Evolutionary conservation across 2,888 invertebrate genomes (phyloP).

Genomic region (Trisateles emortualis): DNA sequence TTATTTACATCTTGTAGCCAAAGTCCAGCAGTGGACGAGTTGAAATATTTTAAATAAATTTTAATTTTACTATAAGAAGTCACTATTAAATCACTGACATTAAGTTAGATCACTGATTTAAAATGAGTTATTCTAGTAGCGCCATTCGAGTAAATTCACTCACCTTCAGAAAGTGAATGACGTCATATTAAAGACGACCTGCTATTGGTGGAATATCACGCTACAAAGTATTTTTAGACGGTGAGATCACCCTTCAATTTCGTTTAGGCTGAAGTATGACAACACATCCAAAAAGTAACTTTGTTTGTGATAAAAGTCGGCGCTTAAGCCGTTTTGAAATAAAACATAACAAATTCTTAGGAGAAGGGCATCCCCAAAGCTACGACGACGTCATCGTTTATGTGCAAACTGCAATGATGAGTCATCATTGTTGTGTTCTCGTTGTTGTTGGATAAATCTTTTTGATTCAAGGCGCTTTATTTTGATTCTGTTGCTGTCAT

Average conservation of each 20-base stretch:
- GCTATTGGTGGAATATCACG: slow-evolving; percentile 80
- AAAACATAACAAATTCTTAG: slow-evolving; percentile 62
- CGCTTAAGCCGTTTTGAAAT: slow-evolving; percentile 69
- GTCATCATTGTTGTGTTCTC: slow-evolving; percentile 81
- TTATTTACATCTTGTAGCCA: too few relatives aligned
- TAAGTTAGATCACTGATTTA: neutral
- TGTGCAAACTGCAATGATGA: slow-evolving; percentile 73
- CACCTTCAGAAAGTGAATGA: slow-evolving; percentile 50
- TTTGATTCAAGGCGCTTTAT: slow-evolving; percentile 61
- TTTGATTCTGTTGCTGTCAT: slow-evolving; percentile 70
- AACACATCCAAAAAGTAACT: slow-evolving; percentile 62
- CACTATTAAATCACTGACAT: neutral
- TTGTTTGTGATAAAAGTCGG: slow-evolving; percentile 51
- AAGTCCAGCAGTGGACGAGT: too few relatives aligned
- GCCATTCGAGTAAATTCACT: slow-evolving; percentile 9
- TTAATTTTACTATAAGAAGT: neutral
- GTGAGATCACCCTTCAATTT: slow-evolving; percentile 80
- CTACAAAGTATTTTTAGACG: slow-evolving; percentile 67
- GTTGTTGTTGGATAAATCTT: slow-evolving; percentile 67
- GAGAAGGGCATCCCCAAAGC: slow-evolving; percentile 85
- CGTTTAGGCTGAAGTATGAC: slow-evolving; percentile 56
- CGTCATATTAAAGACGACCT: slow-evolving; percentile 56
- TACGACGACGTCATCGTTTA: slow-evolving; percentile 71
- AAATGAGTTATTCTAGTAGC: slow-evolving; percentile 31
- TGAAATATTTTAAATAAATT: neutral